Evolutionary conservation across 2,797 vertebrate genomes (phyloP).

Genomic region (Apogon hyalosoma): DNA sequence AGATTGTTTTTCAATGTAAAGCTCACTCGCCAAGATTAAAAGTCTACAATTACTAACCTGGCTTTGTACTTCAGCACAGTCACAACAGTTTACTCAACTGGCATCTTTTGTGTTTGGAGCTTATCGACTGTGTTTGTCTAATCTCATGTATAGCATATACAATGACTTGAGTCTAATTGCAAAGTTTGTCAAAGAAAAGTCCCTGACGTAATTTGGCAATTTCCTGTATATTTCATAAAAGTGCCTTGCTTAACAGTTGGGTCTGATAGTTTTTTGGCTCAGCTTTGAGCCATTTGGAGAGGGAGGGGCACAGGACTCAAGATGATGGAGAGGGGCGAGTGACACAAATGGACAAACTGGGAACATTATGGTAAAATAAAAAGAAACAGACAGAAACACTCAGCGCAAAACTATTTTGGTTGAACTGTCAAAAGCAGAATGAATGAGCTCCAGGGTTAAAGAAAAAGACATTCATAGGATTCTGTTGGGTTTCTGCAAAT

Average conservation of each 20-base stretch:
- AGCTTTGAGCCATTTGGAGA: constrained; percentile 54
- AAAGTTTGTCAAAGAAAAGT: constrained; percentile 41
- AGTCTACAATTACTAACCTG: constrained; percentile 13
- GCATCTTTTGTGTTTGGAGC: constrained; percentile 41
- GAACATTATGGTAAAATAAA: constrained; percentile 5
- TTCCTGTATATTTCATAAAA: constrained; percentile 38
- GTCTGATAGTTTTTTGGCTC: constrained; percentile 42
- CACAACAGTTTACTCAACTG: constrained; percentile 59
- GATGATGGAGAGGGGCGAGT: constrained; percentile 14
- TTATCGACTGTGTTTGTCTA: constrained; percentile 52
- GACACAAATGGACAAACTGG: constrained; percentile 10
- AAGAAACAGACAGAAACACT: constrained; percentile 11
- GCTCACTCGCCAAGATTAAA: constrained; percentile 19
- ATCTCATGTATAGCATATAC: constrained; percentile 42
- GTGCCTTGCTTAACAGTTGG: constrained; percentile 17
- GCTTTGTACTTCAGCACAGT: constrained; percentile 45
- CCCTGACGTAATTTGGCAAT: constrained; percentile 35
- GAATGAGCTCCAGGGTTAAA: neutral
- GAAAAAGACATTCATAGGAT: constrained; percentile 6
- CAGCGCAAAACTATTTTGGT: constrained; percentile 1
- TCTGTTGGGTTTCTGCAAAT: too few relatives aligned
- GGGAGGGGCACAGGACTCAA: constrained; percentile 23
- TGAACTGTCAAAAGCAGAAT: too few relatives aligned
- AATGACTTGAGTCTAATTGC: constrained; percentile 45
- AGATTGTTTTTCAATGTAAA: constrained; percentile 22